A percentile compares a stretch with the other conserved stretches of the same genome.
phyloP scores from a whole-genome alignment of 2,888 invertebrate genomes.

The Antitype chi region DNA sequence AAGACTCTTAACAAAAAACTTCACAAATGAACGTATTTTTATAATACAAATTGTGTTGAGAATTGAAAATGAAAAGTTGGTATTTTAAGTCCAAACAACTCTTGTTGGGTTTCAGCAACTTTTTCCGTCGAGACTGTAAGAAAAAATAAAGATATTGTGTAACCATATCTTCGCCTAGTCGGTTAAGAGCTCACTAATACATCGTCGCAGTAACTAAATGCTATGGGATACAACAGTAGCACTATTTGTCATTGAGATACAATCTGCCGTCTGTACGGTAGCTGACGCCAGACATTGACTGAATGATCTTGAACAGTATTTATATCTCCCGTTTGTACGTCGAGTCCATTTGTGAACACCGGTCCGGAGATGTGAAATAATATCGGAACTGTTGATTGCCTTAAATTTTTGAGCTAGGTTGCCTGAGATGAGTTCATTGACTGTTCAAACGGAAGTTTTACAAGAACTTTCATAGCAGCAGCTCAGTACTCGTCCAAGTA shows the following conservation, averaged over 20 bases:
- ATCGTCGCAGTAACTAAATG: constrained; percentile 37
- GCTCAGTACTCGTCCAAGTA: not conserved
- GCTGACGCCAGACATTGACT: constrained; percentile 75
- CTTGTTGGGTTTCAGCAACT: not conserved
- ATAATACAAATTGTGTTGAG: not conserved
- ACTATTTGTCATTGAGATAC: constrained; percentile 77
- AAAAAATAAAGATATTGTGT: not conserved
- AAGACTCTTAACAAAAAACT: not conserved
- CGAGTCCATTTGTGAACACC: constrained; percentile 54
- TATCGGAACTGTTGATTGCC: constrained; percentile 18
- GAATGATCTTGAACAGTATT: constrained; percentile 74
- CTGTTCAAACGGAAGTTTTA: not conserved
- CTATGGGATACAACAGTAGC: constrained; percentile 46
- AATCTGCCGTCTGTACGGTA: constrained; percentile 68
- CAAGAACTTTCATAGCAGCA: not conserved
- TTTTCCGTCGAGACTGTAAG: too few species aligned
- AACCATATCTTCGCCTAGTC: not conserved
- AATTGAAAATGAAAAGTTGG: not conserved
- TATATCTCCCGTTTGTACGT: constrained; percentile 63
- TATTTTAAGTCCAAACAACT: not conserved
- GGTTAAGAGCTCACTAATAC: constrained; percentile 34
- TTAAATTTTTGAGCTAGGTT: constrained; percentile 2
- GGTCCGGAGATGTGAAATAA: constrained; percentile 45
- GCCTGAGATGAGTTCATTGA: not conserved
- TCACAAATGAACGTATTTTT: constrained; percentile 5